These are phyloP conservation scores for Panorpa germanica DNA, from an alignment of 2,888 invertebrate genomes.

Conservation along the genomic window DNA sequence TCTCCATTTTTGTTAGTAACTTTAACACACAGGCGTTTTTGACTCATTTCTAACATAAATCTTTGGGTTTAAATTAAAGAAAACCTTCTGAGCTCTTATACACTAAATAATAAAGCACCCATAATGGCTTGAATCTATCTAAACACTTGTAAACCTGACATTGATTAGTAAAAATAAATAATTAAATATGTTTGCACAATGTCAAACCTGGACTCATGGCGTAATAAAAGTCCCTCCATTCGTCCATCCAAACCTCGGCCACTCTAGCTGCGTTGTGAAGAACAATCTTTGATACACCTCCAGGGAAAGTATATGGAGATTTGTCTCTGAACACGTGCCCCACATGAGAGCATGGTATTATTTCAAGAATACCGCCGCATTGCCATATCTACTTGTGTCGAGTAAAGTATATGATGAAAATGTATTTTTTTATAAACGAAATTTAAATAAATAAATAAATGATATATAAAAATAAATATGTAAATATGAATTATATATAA, in stretches of 20 bases:
- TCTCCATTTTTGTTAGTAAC: conserved; percentile 20
- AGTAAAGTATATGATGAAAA: no score
- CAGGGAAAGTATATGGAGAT: conserved; percentile 98
- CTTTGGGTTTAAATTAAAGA: no score
- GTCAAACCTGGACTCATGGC: conserved; percentile 93
- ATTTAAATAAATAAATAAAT: conserved; percentile 7
- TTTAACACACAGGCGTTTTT: no score
- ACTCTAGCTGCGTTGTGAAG: conserved; percentile 96
- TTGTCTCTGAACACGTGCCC: conserved; percentile 97
- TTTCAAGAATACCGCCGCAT: conserved; percentile 90
- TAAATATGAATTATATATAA: conserved; percentile 1
- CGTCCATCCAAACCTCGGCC: conserved; percentile 99
- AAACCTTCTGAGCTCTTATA: no score
- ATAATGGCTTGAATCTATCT: no score
- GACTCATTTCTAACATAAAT: no score
- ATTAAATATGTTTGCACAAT: conserved; percentile 5
- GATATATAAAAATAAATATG: conserved; percentile 3
- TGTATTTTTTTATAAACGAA: conserved; percentile 7
- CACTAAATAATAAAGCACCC: no score
- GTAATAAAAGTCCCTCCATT: conserved; percentile 98
- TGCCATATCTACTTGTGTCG: conserved; percentile 98
- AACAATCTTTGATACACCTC: conserved; percentile 91
- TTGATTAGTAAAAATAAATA: conserved; percentile 19
- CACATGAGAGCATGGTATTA: conserved; percentile 88
- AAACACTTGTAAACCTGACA: conserved; percentile 8